Evolutionary conservation across 2,797 vertebrate species (phyloP), one percentile per base, ranked within the genome.

Genomic region (Clarias platycephalus): DNA sequence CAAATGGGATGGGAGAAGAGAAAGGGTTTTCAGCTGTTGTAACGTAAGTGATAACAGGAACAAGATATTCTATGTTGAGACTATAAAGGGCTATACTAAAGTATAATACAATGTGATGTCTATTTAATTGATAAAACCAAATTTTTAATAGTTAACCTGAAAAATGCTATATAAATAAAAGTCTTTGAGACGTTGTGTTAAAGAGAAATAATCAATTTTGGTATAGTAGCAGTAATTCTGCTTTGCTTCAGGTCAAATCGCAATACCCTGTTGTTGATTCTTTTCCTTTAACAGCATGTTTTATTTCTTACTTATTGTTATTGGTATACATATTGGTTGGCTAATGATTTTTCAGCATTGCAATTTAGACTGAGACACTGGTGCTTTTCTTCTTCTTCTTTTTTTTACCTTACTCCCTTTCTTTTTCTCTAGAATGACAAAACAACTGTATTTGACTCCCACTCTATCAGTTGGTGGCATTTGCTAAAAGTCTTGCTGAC

Each of bases 401-500:
- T 80, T 55, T 70, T 58, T 58, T 55, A 74, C 60, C 34, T 40
- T 80, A 22, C 64, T 82, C 37, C 49, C 22, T 37, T 83, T 31
- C 70, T 80, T 86, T 82, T 82, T 81, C 57, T 58, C 28, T 58
- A 83, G 83, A 79, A 83, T 81, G 80, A 89, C 85, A 87, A 85
- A 87, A 87, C 83, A 82, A 83, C 83, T 86, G 53, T 83, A 76
- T 84, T 87, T 74, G 80, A 84, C 85, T 88, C 76, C 76, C 80
- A 87, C 80, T 87, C 87, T 85, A 84, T 84, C 31, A 84, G 81
- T 58, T 28, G 67, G 88, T 87, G 88, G 85, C 88, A 89, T 89
- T 89, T 89, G 70, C 84, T 86, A 88, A 86, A 85, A 87, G 87
- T 86, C 64, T 49, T 81, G 72, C 80, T 87, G 87, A 88, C 87